Evolutionary conservation across 1,140 invertebrate species (phyloP).

Genomic region (Neodiprion pinetum): DNA sequence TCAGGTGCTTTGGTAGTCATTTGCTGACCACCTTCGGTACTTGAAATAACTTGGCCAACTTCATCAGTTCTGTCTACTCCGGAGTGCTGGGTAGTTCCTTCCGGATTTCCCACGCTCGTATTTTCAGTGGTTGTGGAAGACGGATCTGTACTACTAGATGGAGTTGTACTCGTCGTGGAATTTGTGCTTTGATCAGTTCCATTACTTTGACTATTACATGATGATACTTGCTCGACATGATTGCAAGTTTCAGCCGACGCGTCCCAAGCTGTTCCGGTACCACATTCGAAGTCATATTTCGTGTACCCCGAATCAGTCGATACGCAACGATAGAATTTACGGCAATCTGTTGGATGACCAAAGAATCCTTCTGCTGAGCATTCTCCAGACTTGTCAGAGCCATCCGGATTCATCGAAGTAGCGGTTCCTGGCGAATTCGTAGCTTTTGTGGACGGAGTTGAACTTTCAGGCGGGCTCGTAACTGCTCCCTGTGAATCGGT

Average conservation of each 20-base stretch:
- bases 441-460: conserved; percentile 7
- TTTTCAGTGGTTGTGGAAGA: conserved; percentile 24
- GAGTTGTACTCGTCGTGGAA: conserved; percentile 28
- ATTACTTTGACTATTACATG: conserved; percentile 34
- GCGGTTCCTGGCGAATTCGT: conserved; percentile 11
- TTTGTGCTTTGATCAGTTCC: conserved; percentile 29
- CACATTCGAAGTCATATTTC: conserved; percentile 52
- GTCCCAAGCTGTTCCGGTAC: conserved; percentile 60
- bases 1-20: conserved; percentile 29
- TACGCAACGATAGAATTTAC: conserved; percentile 66
- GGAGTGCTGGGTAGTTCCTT: conserved; percentile 12
- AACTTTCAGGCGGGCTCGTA: conserved; percentile 3
- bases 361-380: conserved; percentile 72
- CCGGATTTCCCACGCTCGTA: conserved; percentile 8
- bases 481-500: conserved; percentile 9
- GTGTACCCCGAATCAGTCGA: conserved; percentile 53
- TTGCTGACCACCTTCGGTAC: conserved; percentile 12
- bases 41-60: background rate
- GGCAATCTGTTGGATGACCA: conserved; percentile 67
- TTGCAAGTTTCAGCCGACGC: conserved; percentile 55
- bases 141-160: conserved; percentile 32
- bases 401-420: conserved; percentile 7
- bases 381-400: conserved; percentile 22
- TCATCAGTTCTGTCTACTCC: no score
- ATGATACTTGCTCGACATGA: conserved; percentile 42